Evolutionary conservation across 2,888 invertebrate genomes (phyloP).

Genomic region (Cloeon dipterum): DNA sequence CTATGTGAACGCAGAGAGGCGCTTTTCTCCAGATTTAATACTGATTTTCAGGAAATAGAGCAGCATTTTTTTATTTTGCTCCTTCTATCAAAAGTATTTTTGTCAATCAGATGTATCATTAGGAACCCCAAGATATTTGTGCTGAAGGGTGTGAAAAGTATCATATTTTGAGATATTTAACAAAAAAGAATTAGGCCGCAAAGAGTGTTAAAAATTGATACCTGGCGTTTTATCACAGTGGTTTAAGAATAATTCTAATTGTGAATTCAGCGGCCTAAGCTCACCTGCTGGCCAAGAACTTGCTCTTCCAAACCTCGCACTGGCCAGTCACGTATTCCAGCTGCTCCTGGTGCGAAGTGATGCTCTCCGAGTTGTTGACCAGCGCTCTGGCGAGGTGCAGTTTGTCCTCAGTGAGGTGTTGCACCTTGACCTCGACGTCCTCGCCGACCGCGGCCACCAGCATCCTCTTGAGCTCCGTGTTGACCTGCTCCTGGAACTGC

Average conservation of each 20-base stretch:
- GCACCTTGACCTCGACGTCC: constrained; percentile 72
- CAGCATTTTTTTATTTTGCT: no score
- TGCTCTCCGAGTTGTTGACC: constrained; percentile 61
- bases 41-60: no score
- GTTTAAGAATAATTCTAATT: constrained; percentile 3
- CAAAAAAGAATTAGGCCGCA: no score
- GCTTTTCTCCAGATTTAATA: no score
- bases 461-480: constrained; percentile 76
- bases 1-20: no score
- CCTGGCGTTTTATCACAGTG: not conserved
- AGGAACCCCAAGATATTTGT: no score
- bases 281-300: constrained; percentile 82
- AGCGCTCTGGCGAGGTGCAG: constrained; percentile 66
- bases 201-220: not conserved
- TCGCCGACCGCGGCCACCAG: constrained; percentile 88
- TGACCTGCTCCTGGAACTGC: constrained; percentile 72
- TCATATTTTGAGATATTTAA: no score
- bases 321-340: constrained; percentile 83
- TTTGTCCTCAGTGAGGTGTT: constrained; percentile 79
- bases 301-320: constrained; percentile 91
- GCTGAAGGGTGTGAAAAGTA: no score
- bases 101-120: no score
- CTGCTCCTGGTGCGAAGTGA: constrained; percentile 77
- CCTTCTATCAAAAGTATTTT: no score
- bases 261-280: not conserved